phyloP scores from a whole-genome alignment of 2,888 invertebrate species.

The Rhimphoctona megacephalus region DNA sequence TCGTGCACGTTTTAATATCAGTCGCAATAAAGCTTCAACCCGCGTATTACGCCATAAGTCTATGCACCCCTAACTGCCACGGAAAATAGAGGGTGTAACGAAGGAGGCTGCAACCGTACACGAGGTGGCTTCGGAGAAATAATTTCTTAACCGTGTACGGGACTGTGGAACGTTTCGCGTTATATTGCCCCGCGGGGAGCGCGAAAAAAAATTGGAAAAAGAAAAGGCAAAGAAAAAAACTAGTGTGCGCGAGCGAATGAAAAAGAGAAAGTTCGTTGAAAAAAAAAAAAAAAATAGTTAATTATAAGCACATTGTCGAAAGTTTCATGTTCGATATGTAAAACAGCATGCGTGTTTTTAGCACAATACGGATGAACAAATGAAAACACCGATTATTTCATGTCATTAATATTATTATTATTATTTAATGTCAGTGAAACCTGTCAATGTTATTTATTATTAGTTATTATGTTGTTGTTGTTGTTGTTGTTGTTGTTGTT shows the following conservation, averaged over 20 bases:
- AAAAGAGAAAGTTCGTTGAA: too few species aligned
- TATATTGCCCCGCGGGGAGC: too few species aligned
- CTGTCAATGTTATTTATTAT: too few species aligned
- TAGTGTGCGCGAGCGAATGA: too few species aligned
- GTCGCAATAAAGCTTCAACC: conserved; percentile 73
- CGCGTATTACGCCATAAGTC: conserved; percentile 74
- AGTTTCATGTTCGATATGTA: too few species aligned
- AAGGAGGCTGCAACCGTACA: not conserved
- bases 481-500: too few species aligned
- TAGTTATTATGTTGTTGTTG: not conserved
- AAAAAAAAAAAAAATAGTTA: not conserved
- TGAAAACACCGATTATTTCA: not conserved
- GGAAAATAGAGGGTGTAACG: conserved; percentile 42
- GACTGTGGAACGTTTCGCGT: too few species aligned
- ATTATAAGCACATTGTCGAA: not conserved
- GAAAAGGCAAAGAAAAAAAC: not conserved
- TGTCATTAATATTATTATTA: too few species aligned
- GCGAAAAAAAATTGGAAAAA: too few species aligned
- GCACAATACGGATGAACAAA: not conserved
- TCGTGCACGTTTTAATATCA: conserved; percentile 77
- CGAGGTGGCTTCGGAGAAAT: conserved; percentile 28
- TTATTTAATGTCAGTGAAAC: too few species aligned
- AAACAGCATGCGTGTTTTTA: not conserved
- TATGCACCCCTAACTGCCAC: conserved; percentile 44
- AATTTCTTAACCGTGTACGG: conserved; percentile 25